Evolutionary conservation across 2,113 vertebrate genomes (phyloP), one percentile per base, ranked within the genome.

Genomic region (Pseudopodoces humilis): DNA sequence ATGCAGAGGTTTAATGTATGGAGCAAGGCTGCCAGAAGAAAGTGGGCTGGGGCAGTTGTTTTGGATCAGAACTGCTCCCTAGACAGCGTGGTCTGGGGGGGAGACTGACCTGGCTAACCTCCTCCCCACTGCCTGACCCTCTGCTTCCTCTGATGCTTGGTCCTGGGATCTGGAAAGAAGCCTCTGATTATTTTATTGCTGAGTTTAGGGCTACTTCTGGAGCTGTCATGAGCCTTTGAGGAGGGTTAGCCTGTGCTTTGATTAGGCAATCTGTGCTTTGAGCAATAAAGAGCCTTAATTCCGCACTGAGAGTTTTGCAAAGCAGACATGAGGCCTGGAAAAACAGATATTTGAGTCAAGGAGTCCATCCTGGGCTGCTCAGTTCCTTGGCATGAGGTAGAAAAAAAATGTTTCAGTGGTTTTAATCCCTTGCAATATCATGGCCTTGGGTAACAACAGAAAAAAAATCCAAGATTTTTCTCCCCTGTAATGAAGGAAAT

Each of bases 111-210:
- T 60, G 71, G 15, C 9, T 80, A 49, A 15, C 50, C 35, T 35
- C 46, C 49, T 69, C 11, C 49, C 55, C 13, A 6, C 11, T 13
- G 21, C 27, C 44, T 83, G 55, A 46, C 35, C 44, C 39, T 58
- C 35, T 70, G 52, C 37, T 41, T 75, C 19, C 59, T 83, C 70
- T 47, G 33, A 25, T 55, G 53, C 27, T 70, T 9, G 1, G 35
- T 63, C 11, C 37, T 78, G 72, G 63, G 70, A 60, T 46, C 65
- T 83, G 63, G 80, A 9, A 90, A 86, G 50, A 41, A 56, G 30
- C 47, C 58, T 90, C 50, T 91, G 82, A 90, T 96, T 86, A 31
- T 70, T 95, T 95, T 96, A 92, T 95, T 91, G 82, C 75, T 56
- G 30, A 24, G 19, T 94, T 95, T 95, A 94, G 67, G 92, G 75